Evolutionary conservation across 2,888 invertebrate species (phyloP).

Genomic region (Melieria omissa): DNA sequence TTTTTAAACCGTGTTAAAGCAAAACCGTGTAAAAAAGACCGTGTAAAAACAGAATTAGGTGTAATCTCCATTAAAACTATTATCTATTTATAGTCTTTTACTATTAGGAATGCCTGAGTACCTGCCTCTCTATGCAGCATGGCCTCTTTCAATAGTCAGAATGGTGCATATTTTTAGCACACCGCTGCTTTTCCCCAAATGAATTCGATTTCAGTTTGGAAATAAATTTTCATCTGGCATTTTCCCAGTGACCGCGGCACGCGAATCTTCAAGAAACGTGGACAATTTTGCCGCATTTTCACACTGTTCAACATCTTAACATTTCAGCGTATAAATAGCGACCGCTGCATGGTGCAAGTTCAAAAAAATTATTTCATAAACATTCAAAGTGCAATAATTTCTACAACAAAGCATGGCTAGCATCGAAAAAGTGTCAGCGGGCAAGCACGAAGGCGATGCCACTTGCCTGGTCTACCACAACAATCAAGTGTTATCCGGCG

Average conservation of each 20-base stretch:
- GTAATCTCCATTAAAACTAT: too few species aligned
- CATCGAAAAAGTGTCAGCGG: conserved; percentile 57
- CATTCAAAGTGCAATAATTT: neutral
- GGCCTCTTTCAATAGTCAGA: neutral
- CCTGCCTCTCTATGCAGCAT: too few species aligned
- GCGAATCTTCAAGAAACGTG: conserved; percentile 16
- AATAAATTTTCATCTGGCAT: neutral
- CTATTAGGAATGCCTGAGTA: too few species aligned
- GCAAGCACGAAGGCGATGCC: conserved; percentile 65
- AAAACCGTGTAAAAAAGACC: too few species aligned
- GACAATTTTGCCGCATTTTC: neutral
- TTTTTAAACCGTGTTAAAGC: too few species aligned
- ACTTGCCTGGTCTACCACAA: conserved; percentile 58
- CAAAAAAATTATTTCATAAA: neutral
- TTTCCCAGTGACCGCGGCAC: neutral
- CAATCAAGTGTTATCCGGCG: conserved; percentile 62
- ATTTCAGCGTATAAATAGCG: neutral
- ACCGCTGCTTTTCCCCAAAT: neutral
- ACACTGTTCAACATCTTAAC: neutral
- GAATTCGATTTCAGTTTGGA: neutral
- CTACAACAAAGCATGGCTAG: conserved; percentile 42
- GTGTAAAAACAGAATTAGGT: too few species aligned
- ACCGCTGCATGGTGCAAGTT: neutral
- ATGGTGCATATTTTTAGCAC: neutral
- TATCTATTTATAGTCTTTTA: too few species aligned